Evolutionary conservation across 2,888 invertebrate species (phyloP).

Genomic region (Sympetrum striolatum): DNA sequence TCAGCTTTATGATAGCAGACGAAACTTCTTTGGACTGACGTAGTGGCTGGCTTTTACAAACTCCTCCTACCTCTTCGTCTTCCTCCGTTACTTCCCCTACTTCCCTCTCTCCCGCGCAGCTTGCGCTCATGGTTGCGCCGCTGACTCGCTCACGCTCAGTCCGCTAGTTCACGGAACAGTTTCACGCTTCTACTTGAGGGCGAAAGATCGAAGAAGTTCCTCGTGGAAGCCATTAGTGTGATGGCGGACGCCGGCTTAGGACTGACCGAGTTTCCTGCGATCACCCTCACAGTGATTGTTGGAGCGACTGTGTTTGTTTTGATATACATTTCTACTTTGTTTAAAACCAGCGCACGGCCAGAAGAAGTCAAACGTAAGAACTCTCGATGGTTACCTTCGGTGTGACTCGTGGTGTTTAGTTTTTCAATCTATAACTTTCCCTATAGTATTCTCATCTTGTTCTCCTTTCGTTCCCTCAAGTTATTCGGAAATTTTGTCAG

Average conservation of each 20-base stretch:
- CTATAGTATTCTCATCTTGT: too few species aligned
- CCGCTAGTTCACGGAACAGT: conserved; percentile 37
- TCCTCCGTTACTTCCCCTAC: neutral
- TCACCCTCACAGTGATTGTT: conserved; percentile 49
- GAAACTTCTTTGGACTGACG: neutral
- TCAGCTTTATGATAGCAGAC: neutral
- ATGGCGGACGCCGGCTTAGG: conserved; percentile 48
- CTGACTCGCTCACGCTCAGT: conserved; percentile 38
- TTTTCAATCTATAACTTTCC: neutral
- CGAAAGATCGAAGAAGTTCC: conserved; percentile 19
- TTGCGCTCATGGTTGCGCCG: conserved; percentile 42
- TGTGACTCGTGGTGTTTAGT: too few species aligned
- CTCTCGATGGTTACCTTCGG: neutral
- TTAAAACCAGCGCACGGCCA: conserved; percentile 47
- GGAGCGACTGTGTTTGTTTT: conserved; percentile 49
- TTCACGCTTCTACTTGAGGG: conserved; percentile 21
- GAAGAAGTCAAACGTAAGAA: conserved; percentile 49
- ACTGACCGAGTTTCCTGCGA: conserved; percentile 46
- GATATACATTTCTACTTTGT: conserved; percentile 49
- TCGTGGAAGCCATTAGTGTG: conserved; percentile 18
- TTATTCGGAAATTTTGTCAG: too few species aligned
- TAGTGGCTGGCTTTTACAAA: neutral
- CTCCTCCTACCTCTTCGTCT: conserved; percentile 6
- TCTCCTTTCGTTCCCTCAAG: too few species aligned
- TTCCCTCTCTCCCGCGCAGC: conserved; percentile 4